A percentile compares a stretch with the other conserved stretches of the same genome.
phyloP scores from a whole-genome alignment of 2,113 vertebrate species.

The Colaptes auratus region DNA sequence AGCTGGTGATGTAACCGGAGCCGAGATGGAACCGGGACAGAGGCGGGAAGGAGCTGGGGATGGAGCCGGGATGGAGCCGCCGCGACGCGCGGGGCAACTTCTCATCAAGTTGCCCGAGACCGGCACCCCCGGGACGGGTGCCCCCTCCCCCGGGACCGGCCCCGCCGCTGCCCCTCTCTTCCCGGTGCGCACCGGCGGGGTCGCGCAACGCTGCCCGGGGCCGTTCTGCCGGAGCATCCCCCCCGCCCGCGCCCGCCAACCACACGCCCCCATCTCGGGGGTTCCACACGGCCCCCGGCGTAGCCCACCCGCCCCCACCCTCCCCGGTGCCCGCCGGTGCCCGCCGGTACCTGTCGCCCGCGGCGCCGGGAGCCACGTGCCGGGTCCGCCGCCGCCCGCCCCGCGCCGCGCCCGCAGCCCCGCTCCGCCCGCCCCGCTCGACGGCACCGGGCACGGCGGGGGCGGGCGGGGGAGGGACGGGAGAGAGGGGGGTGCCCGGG shows the following conservation, averaged over 20 bases:
- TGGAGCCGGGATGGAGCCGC: not conserved
- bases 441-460: too few species aligned
- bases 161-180: not conserved
- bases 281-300: not conserved
- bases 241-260: not conserved
- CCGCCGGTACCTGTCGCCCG: too few species aligned
- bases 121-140: not conserved
- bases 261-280: not conserved
- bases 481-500: not conserved
- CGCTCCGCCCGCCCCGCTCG: too few species aligned
- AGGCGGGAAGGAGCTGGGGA: not conserved
- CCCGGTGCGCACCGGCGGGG: not conserved
- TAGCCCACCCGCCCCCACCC: not conserved
- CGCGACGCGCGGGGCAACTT: not conserved
- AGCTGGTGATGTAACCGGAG: not conserved
- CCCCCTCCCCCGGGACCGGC: not conserved
- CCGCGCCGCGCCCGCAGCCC: too few species aligned
- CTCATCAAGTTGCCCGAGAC: not conserved
- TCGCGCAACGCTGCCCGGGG: not conserved
- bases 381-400: too few species aligned
- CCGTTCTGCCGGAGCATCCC: not conserved
- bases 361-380: too few species aligned
- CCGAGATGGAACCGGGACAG: not conserved
- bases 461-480: too few species aligned
- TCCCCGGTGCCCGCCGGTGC: too few species aligned